These are phyloP conservation scores for Diachrysia chrysitis DNA, from an alignment of 2,888 invertebrate species.

Conservation along the genomic window DNA sequence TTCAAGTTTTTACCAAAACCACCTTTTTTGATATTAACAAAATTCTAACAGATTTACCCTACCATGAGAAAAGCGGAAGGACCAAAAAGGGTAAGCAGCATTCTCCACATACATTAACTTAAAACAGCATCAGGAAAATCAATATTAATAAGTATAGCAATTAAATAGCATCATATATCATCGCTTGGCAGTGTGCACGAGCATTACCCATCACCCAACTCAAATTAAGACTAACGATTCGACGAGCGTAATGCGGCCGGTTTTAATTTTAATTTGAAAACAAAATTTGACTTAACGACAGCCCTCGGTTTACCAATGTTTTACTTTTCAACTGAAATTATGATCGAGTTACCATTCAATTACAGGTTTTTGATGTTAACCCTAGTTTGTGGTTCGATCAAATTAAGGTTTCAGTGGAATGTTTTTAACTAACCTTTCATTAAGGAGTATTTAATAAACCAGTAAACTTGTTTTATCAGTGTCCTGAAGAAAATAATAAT, in stretches of 20 bases:
- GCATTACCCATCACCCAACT: slow-evolving; percentile 64
- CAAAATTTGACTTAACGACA: slow-evolving; percentile 81
- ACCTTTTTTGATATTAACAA: neutral
- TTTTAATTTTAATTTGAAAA: slow-evolving; percentile 86
- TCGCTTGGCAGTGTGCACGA: slow-evolving; percentile 32
- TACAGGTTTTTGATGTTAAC: slow-evolving; percentile 19
- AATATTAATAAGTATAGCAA: slow-evolving; percentile 13
- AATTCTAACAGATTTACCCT: neutral
- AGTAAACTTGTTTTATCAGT: neutral
- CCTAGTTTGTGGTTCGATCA: neutral
- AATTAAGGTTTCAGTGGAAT: neutral
- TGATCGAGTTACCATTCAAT: slow-evolving; percentile 38
- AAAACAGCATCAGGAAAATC: neutral
- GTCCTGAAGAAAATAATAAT: neutral
- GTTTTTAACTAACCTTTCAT: neutral
- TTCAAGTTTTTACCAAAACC: neutral
- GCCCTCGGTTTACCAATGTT: slow-evolving; percentile 54
- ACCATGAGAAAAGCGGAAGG: neutral
- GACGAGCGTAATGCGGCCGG: slow-evolving; percentile 77
- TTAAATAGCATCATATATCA: slow-evolving; percentile 15
- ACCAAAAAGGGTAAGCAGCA: neutral
- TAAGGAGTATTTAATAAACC: slow-evolving; percentile 3
- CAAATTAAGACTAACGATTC: slow-evolving; percentile 88
- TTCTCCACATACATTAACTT: neutral
- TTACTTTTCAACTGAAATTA: slow-evolving; percentile 59